Evolutionary conservation across 2,113 vertebrate genomes (phyloP), one percentile per base, ranked within the genome.

Genomic region (Pluvianellus socialis): DNA sequence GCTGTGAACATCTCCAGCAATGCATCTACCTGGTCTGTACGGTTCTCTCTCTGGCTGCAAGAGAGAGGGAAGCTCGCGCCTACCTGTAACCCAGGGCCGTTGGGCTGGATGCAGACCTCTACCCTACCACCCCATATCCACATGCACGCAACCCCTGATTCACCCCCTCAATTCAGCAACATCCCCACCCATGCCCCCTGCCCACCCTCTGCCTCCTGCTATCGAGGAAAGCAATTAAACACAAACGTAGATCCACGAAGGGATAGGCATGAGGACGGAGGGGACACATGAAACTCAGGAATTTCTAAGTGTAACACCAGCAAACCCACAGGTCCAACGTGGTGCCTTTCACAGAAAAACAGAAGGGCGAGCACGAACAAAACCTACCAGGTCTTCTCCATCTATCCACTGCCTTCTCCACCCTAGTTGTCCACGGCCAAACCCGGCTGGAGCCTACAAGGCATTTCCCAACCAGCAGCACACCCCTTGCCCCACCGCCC

Each of bases 111-210:
- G 28, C 30, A 61, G 12, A 91, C 11, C 62, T 15, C 61, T 27
- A 23, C 45, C 81, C 52, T 42, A n/a, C 32, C 59, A 53, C 35
- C 67, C 44, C 74, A 20, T 1, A 35, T 10, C 58, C 76, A 8
- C 1, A 0, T 22, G 28, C 32, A 58, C 3, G 0, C 8, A 3
- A 45, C 32, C n/a, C 61, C 35, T 10, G 2, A 32, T 2, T 11
- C 38, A 35, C 10, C 4, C 24, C 35, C n/a, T 23, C 17, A 14
- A 4, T 44, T 70, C 30, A 4, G 44, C 55, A 71, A 17, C 61
- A 70, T 45, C 40, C 38, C 35, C 20, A 32, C 27, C 53, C 72
- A 4, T 42, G 42, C 12, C 52, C 50, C 40, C 19, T 10, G 14
- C 27, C 77, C 82, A 82, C 16, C 26, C 44, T 27, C 18, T 33